Percentiles rank a stretch among this genome's conserved stretches.
These are phyloP conservation scores for Urocyon cinereoargenteus DNA, from an alignment of 2,797 vertebrate genomes.

Conservation along the genomic window DNA sequence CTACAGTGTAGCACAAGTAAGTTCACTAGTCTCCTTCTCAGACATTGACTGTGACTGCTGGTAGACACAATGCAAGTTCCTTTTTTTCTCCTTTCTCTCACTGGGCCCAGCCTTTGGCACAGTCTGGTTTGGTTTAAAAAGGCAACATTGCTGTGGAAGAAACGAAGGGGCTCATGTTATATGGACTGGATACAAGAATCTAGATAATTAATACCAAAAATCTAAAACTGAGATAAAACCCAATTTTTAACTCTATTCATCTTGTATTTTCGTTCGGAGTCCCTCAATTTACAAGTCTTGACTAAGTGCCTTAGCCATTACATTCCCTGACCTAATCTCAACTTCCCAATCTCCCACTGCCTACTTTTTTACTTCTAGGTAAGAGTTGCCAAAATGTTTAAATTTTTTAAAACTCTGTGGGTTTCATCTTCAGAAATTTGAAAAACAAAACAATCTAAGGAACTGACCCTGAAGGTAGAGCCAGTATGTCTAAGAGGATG, in stretches of 20 bases:
- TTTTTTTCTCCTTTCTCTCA: not conserved
- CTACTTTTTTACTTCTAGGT: not conserved
- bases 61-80: not conserved
- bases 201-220: slow-evolving; percentile 19
- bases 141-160: not conserved
- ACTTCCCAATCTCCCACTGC: not conserved
- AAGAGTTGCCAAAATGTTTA: not conserved
- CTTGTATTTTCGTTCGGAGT: not conserved
- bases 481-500: not conserved
- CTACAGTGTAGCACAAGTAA: not conserved
- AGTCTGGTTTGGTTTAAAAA: slow-evolving; percentile 25
- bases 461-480: not conserved
- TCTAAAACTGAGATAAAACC: not conserved
- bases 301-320: not conserved
- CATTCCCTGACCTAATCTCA: not conserved
- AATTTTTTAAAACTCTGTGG: not conserved
- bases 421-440: not conserved
- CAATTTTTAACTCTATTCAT: not conserved
- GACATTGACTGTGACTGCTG: not conserved
- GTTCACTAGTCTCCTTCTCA: not conserved
- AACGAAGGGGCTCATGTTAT: not conserved
- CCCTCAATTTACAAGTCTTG: not conserved
- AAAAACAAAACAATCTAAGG: not conserved
- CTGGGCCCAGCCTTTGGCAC: not conserved
- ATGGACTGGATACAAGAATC: not conserved